Percentiles rank a stretch among this genome's conserved stretches.
Evolutionary conservation across 2,113 vertebrate genomes (phyloP).

Genomic region (Dendropsophus ebraccatus): DNA sequence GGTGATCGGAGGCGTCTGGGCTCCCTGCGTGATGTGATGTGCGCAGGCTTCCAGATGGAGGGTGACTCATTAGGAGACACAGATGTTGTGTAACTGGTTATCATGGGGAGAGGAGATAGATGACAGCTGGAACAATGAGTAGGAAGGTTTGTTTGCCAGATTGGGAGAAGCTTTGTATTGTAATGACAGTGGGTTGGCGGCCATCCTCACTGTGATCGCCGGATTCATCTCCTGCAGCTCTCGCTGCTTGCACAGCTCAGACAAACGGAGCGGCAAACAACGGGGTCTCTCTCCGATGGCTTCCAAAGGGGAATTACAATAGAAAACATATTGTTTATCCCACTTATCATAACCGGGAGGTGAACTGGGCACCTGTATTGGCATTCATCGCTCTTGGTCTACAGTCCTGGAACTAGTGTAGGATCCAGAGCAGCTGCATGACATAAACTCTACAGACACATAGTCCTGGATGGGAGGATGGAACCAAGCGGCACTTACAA

Average conservation of each 20-base stretch:
- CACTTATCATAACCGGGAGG: background rate
- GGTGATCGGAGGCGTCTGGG: background rate
- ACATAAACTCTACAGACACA: too few species aligned
- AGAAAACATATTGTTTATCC: background rate
- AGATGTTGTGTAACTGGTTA: slow-evolving; percentile 36
- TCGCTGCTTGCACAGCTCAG: background rate
- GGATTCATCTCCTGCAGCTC: background rate
- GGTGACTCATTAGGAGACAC: slow-evolving; percentile 18
- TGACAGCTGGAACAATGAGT: slow-evolving; percentile 21
- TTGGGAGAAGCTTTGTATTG: slow-evolving; percentile 12
- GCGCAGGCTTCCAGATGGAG: slow-evolving; percentile 17
- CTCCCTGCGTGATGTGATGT: too few species aligned
- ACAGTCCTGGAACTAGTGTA: too few species aligned
- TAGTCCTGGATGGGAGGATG: too few species aligned
- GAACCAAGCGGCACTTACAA: too few species aligned
- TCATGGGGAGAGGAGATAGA: background rate
- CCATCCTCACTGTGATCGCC: background rate
- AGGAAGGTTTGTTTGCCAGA: slow-evolving; percentile 7
- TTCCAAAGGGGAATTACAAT: background rate
- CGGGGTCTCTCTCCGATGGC: background rate
- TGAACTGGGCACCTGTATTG: background rate
- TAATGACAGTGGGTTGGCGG: background rate
- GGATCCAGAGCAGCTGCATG: too few species aligned
- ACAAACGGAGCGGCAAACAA: background rate
- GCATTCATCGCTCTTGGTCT: background rate